phyloP scores from a whole-genome alignment of 2,888 invertebrate species.

The Lithodes maja region DNA sequence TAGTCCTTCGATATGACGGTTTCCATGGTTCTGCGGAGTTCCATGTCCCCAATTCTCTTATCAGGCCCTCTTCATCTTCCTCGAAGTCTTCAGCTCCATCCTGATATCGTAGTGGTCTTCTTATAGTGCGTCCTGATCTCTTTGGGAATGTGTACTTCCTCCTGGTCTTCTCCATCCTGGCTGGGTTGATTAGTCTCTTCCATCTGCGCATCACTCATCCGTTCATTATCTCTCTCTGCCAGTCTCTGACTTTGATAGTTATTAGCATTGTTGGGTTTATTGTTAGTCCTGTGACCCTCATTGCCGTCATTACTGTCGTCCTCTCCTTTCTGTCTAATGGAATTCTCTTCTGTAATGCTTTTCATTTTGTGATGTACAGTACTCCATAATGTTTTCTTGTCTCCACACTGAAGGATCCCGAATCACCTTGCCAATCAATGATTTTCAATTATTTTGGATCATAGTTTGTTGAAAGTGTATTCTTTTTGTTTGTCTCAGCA shows the following conservation, averaged over 20 bases:
- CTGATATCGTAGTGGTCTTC: not conserved
- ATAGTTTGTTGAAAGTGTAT: constrained; percentile 9
- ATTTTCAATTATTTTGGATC: constrained; percentile 26
- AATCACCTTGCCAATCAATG: constrained; percentile 11
- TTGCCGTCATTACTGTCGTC: too few relatives aligned
- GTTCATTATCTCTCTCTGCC: not conserved
- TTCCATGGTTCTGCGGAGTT: not conserved
- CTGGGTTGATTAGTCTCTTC: not conserved
- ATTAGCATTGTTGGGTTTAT: not conserved
- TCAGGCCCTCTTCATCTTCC: not conserved
- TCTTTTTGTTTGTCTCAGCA: not conserved
- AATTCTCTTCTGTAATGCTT: not conserved
- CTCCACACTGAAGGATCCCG: constrained; percentile 22
- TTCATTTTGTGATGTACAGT: constrained; percentile 17
- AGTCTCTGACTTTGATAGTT: not conserved
- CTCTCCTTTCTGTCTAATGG: not conserved
- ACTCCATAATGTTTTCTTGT: constrained; percentile 14
- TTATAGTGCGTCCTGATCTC: not conserved
- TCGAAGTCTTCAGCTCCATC: constrained; percentile 13
- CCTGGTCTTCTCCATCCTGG: not conserved
- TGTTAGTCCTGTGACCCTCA: not conserved
- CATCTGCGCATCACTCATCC: not conserved
- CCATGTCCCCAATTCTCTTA: not conserved
- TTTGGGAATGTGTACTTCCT: not conserved
- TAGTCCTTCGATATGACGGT: too few relatives aligned